Conservation (phyloP, 2,888 invertebrate species). For the Oeneis ivallda region DNA sequence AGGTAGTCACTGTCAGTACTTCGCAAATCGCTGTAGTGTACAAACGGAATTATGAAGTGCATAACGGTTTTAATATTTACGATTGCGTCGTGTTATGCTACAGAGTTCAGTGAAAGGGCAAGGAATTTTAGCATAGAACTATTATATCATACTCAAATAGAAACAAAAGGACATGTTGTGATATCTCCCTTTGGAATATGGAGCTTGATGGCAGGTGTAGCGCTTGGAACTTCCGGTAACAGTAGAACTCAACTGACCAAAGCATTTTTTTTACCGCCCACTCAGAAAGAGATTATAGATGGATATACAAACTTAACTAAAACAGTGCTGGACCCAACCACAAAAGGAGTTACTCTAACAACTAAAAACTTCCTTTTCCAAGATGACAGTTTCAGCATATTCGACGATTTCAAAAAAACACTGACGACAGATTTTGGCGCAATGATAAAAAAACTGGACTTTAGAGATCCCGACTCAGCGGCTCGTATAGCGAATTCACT, state of each 20-base stretch:
- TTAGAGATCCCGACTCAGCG: slow-evolving; percentile 58
- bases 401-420: slow-evolving; percentile 50
- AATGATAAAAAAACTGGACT: slow-evolving; percentile 61
- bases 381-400: slow-evolving; percentile 62
- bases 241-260: slow-evolving; percentile 59
- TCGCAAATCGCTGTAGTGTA: slow-evolving; percentile 50
- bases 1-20: slow-evolving; percentile 62
- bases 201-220: slow-evolving; percentile 73
- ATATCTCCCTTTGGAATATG: slow-evolving; percentile 77
- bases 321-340: slow-evolving; percentile 55
- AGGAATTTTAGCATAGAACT: slow-evolving; percentile 73
- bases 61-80: slow-evolving; percentile 52
- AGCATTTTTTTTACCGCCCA: slow-evolving; percentile 64
- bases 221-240: slow-evolving; percentile 65
- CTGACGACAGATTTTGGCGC: slow-evolving; percentile 66
- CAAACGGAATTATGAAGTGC: slow-evolving; percentile 54
- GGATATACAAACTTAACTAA: slow-evolving; percentile 61
- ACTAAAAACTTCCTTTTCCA: slow-evolving; percentile 72
- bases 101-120: slow-evolving; percentile 66
- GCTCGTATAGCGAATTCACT: slow-evolving; percentile 65
- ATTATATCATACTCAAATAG: slow-evolving; percentile 63
- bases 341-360: slow-evolving; percentile 60
- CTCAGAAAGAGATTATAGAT: slow-evolving; percentile 48
- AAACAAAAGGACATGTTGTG: slow-evolving; percentile 68
- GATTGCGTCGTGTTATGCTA: slow-evolving; percentile 55